Base-by-base conservation (phyloP, 1,140 invertebrate genomes). In the Portunus trituberculatus region DNA sequence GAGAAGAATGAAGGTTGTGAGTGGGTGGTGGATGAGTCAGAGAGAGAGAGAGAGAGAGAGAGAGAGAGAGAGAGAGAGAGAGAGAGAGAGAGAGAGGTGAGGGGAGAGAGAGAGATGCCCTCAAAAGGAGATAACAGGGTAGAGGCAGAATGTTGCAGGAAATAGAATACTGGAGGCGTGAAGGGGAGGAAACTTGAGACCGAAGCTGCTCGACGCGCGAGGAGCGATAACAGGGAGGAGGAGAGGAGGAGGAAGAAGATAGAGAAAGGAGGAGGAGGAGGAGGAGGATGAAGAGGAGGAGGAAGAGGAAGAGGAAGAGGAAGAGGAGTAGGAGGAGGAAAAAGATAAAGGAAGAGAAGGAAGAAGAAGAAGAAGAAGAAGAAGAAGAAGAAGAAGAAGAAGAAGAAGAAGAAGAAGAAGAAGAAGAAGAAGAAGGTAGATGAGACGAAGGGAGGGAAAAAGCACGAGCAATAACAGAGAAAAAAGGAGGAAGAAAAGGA, bases 101-200 rank as follows among this genome's bases (percentile, higher is more conserved):
- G 20, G 59, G 20, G 59, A 76, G 59, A 76, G 59, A 76, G 67
- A 76, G 67, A 76, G 52, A 59, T 39, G 52, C 52, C 16, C 52
- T 59, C 52, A 59, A 59, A 59, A 59, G 52, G 52, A 59, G 87
- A 88, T 88, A 88, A 88, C 88, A 90, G 48, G 48, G 32, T 46
- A 14, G 88, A 88, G 48, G 28, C n/a, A 52, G 31, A 45, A 45
- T 46, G 39, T 52, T 90, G 20, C 4, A 88, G 29, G 46, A 39
- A 88, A 88, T 88, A 48, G 29, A 88, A 88, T 88, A 45, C 87
- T 39, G 46, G 87, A 88, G 32, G 87, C n/a, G 87, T 88, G 87
- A 45, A 88, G 48, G 45, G 14, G 16, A 45, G 45, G 31, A 90
- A 89, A 89, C 25, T 6, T 88, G 45, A 29, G 86, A 88, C 3